Evolutionary conservation across 2,888 invertebrate genomes (phyloP).

Genomic region (Cantharis nigra): DNA sequence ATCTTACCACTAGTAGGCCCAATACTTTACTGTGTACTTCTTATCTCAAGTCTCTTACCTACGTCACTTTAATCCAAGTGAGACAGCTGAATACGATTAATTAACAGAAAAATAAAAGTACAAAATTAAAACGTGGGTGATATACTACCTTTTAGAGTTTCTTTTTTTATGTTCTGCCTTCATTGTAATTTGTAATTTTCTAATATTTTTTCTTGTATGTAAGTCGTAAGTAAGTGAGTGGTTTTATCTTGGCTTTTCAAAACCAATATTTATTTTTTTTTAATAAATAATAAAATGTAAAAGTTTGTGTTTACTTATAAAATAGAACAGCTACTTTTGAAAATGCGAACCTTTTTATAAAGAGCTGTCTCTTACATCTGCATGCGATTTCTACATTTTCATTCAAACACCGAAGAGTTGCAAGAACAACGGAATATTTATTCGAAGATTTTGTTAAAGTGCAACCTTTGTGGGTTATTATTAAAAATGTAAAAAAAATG

Average conservation of each 20-base stretch:
- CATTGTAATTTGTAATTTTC: neutral
- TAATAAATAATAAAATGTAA: too few species aligned
- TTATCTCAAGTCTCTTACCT: constrained; percentile 36
- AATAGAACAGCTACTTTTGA: too few species aligned
- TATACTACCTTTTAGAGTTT: constrained; percentile 16
- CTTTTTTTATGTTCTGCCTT: neutral
- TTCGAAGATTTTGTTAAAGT: neutral
- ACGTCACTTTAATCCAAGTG: constrained; percentile 34
- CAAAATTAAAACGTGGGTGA: constrained; percentile 29
- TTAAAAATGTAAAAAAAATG: neutral
- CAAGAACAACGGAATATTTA: neutral
- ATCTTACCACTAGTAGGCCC: constrained; percentile 46
- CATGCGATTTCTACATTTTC: neutral
- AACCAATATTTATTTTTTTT: neutral
- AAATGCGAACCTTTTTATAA: too few species aligned
- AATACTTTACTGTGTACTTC: constrained; percentile 36
- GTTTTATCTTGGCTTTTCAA: neutral
- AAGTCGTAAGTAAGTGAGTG: neutral
- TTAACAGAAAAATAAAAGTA: constrained; percentile 29
- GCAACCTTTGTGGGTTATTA: neutral
- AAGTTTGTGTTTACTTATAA: too few species aligned
- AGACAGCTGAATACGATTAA: constrained; percentile 34
- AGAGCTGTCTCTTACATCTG: too few species aligned
- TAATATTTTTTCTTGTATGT: neutral
- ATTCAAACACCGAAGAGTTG: neutral